phyloP scores from a whole-genome alignment of 2,113 vertebrate genomes.

The Nipponia nippon region DNA sequence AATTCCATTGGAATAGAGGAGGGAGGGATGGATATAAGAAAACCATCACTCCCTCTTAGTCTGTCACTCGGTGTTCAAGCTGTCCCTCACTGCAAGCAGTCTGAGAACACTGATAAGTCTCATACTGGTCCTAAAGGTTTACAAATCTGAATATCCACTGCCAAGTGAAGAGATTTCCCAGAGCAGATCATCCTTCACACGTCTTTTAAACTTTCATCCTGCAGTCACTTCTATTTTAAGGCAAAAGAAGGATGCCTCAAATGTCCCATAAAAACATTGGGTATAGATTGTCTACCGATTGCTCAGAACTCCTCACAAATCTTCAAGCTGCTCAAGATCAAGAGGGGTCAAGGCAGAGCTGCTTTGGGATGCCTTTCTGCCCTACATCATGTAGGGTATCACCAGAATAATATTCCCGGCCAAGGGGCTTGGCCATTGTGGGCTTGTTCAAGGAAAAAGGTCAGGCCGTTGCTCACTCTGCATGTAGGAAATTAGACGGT shows the following conservation, averaged over 20 bases:
- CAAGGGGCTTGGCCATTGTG: not conserved
- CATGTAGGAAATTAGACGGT: not conserved
- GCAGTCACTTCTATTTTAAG: not conserved
- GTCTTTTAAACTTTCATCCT: not conserved
- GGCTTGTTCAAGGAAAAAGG: not conserved
- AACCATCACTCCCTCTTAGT: not conserved
- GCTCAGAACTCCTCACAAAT: not conserved
- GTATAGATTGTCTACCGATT: not conserved
- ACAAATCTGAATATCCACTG: not conserved
- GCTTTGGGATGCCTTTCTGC: not conserved
- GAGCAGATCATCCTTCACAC: not conserved
- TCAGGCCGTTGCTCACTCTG: not conserved
- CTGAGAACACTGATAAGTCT: not conserved
- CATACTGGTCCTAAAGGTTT: not conserved
- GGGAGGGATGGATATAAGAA: not conserved
- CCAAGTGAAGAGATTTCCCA: not conserved
- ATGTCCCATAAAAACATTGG: not conserved
- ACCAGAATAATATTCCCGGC: not conserved
- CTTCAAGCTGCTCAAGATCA: not conserved
- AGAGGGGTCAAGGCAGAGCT: not conserved
- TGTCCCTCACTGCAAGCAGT: not conserved
- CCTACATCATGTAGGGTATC: not conserved
- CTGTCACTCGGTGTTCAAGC: not conserved
- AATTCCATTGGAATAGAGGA: not conserved
- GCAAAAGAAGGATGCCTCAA: not conserved